phyloP scores from a whole-genome alignment of 1,140 invertebrate genomes.

The Lordiphosa mommai region DNA sequence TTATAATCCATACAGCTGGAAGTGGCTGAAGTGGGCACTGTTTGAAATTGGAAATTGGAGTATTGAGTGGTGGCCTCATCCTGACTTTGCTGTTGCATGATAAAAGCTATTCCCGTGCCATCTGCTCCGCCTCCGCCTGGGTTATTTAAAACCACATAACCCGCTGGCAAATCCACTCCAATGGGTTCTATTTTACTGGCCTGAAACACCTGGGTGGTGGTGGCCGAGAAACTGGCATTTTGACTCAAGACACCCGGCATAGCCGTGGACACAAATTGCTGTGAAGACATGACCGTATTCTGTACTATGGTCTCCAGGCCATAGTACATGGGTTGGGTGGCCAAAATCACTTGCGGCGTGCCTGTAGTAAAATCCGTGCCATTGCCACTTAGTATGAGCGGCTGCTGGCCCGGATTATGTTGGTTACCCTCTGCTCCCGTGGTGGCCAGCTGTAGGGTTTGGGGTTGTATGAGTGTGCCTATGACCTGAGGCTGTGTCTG shows the following conservation, averaged over 20 bases:
- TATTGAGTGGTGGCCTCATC: constrained; percentile 54
- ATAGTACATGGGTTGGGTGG: constrained; percentile 88
- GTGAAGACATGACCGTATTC: constrained; percentile 91
- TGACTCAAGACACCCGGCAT: constrained; percentile 88
- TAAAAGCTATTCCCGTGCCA: constrained; percentile 21
- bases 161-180: constrained; percentile 84
- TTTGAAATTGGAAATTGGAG: constrained; percentile 55
- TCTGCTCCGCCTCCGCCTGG: constrained; percentile 49
- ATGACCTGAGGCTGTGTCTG: constrained; percentile 55
- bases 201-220: constrained; percentile 87
- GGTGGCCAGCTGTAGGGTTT: constrained; percentile 80
- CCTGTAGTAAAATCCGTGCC: constrained; percentile 82
- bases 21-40: constrained; percentile 23
- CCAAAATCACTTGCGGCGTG: constrained; percentile 85
- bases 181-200: constrained; percentile 90
- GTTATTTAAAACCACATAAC: constrained; percentile 87
- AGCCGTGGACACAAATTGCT: constrained; percentile 88
- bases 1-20: constrained; percentile 33
- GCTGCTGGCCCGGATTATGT: constrained; percentile 80
- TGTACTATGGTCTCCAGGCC: constrained; percentile 91
- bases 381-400: constrained; percentile 51
- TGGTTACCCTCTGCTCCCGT: constrained; percentile 78
- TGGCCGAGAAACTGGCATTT: constrained; percentile 89
- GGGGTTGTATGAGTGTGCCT: constrained; percentile 85
- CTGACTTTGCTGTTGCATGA: constrained; percentile 39